Conservation (phyloP, 2,888 invertebrate genomes). For the Oligia latruncula region DNA sequence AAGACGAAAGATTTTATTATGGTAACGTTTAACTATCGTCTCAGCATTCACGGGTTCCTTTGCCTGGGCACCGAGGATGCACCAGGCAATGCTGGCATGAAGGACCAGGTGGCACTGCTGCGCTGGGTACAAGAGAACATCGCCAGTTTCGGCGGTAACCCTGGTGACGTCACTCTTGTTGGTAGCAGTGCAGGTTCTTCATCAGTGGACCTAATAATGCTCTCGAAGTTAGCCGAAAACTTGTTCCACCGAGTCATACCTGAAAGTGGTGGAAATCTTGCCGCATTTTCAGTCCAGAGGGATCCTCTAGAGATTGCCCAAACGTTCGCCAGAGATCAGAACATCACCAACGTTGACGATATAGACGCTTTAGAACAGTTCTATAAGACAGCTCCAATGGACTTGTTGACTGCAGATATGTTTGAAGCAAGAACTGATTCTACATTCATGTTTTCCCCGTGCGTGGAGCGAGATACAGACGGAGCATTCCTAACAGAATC, state of each 20-base stretch:
- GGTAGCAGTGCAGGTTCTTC: constrained; percentile 72
- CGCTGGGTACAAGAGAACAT: too few relatives aligned
- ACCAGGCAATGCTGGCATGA: too few relatives aligned
- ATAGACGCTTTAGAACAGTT: constrained; percentile 74
- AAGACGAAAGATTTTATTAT: constrained; percentile 37
- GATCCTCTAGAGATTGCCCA: constrained; percentile 74
- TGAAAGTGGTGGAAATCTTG: constrained; percentile 74
- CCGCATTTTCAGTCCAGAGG: constrained; percentile 66
- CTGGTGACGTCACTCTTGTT: too few relatives aligned
- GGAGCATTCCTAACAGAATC: too few relatives aligned
- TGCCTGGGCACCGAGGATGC: too few relatives aligned
- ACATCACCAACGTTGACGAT: constrained; percentile 70
- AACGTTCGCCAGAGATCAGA: constrained; percentile 63
- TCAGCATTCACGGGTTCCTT: too few relatives aligned
- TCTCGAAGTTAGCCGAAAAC: constrained; percentile 58
- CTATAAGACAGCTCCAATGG: constrained; percentile 66
- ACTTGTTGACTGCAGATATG: constrained; percentile 59
- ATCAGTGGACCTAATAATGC: too few relatives aligned
- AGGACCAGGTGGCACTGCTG: too few relatives aligned
- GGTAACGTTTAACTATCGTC: too few relatives aligned
- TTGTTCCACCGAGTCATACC: constrained; percentile 75
- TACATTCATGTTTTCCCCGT: too few relatives aligned
- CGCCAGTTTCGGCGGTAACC: too few relatives aligned
- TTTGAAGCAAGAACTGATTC: constrained; percentile 26
- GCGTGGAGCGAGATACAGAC: too few relatives aligned